phyloP scores from a whole-genome alignment of 35 echinoderm and acorn worm genomes.

The Heliocidaris erythrogramma region DNA sequence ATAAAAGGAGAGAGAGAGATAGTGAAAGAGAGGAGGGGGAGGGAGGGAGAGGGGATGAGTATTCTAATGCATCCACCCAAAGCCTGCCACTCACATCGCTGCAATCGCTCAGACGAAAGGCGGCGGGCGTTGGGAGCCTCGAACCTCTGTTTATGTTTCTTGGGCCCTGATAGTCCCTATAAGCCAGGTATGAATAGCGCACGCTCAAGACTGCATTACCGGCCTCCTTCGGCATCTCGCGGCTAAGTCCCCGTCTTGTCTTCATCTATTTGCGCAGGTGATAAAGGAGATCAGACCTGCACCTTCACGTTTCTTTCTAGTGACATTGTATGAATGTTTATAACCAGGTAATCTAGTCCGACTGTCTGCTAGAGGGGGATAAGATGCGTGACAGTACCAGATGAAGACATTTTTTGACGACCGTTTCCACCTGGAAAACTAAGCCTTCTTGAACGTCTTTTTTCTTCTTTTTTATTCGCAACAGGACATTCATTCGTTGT shows the following conservation, averaged over 20 bases:
- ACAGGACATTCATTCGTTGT: background rate
- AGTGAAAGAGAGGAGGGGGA: too few relatives aligned
- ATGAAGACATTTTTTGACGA: slow-evolving; percentile 36
- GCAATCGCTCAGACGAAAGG: background rate
- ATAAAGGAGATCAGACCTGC: background rate
- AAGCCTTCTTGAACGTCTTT: background rate
- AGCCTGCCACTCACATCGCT: background rate
- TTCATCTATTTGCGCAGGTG: slow-evolving; percentile 24
- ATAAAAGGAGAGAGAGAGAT: too few relatives aligned
- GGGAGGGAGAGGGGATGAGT: background rate
- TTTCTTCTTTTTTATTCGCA: background rate
- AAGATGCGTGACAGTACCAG: slow-evolving; percentile 22
- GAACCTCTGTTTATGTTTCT: slow-evolving; percentile 32
- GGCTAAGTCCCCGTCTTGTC: background rate
- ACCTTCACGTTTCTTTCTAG: background rate
- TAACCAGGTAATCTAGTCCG: slow-evolving; percentile 20
- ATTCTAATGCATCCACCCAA: background rate
- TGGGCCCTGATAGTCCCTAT: background rate
- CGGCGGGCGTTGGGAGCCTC: background rate
- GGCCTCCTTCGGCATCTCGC: background rate
- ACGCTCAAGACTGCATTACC: slow-evolving; percentile 17
- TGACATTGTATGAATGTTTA: slow-evolving; percentile 33
- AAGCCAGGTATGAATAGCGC: slow-evolving; percentile 29
- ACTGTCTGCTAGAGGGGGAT: background rate
- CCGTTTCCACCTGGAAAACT: slow-evolving; percentile 8